These are phyloP conservation scores for Lepidochitona cinerea DNA, from an alignment of 2,888 invertebrate genomes.

Conservation along the genomic window DNA sequence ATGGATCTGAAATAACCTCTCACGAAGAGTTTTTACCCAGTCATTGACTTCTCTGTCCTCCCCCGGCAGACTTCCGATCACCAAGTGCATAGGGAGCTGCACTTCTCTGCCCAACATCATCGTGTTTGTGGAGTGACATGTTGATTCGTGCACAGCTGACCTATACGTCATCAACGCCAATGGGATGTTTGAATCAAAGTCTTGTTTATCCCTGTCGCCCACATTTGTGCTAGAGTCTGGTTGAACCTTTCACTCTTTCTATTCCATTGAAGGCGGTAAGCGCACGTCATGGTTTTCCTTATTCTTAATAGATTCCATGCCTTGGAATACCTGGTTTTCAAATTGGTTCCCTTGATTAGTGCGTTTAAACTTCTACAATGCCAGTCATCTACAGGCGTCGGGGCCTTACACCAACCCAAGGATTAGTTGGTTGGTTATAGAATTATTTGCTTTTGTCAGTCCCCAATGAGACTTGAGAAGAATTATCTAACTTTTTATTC, in stretches of 20 bases:
- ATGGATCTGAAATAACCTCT: neutral
- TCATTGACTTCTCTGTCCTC: neutral
- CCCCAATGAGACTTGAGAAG: no score
- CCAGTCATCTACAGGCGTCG: no score
- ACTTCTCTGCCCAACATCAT: conserved; percentile 22
- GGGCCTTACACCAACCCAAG: no score
- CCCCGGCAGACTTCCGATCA: neutral
- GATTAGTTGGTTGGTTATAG: no score
- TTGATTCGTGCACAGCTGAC: conserved; percentile 17
- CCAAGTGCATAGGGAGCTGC: conserved; percentile 13
- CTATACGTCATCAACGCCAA: conserved; percentile 23
- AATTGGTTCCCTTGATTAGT: conserved; percentile 29
- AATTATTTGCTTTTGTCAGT: no score
- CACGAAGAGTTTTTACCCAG: neutral
- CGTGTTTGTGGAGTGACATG: no score
- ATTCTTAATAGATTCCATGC: conserved; percentile 21
- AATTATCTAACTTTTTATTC: no score
- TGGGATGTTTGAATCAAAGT: conserved; percentile 28
- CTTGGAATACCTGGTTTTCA: conserved; percentile 22
- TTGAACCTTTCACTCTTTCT: conserved; percentile 29
- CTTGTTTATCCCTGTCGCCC: conserved; percentile 15
- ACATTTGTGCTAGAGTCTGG: conserved; percentile 24
- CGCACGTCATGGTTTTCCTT: conserved; percentile 26
- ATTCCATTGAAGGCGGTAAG: conserved; percentile 28
- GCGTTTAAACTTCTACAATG: no score